Evolutionary conservation across 1,140 invertebrate species (phyloP).

Genomic region (Drosophila pectinifera): DNA sequence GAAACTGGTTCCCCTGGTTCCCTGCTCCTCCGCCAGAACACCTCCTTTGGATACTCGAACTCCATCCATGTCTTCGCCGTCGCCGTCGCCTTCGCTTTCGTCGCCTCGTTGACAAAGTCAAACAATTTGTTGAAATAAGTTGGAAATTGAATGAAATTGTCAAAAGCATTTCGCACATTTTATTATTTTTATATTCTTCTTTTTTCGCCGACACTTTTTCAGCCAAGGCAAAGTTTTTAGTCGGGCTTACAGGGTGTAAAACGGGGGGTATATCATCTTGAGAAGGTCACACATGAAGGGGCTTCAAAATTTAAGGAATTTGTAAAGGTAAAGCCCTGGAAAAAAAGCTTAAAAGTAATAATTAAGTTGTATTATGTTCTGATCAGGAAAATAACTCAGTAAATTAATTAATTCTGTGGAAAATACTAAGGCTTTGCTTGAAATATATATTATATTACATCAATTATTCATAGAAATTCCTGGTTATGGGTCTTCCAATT

Average conservation of each 20-base stretch:
- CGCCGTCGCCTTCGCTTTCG: conserved; percentile 7
- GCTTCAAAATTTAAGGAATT: not conserved
- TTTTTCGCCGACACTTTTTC: conserved; percentile 28
- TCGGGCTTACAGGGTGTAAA: conserved; percentile 33
- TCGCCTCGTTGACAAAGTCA: conserved; percentile 72
- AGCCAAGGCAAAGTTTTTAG: conserved; percentile 43
- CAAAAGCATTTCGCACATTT: conserved; percentile 83
- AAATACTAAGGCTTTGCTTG: not conserved
- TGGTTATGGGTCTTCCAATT: too few relatives aligned
- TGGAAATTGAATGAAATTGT: conserved; percentile 84
- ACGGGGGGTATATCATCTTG: conserved; percentile 3
- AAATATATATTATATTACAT: not conserved
- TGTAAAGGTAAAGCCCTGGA: not conserved
- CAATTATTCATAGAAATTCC: too few relatives aligned
- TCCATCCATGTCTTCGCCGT: conserved; percentile 16
- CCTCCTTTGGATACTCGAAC: conserved; percentile 19
- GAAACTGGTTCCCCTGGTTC: conserved; percentile 47
- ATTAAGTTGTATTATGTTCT: too few relatives aligned
- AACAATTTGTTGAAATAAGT: conserved; percentile 83
- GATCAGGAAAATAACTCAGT: not conserved
- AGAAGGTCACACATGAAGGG: too few relatives aligned
- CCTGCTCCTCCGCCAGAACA: not conserved
- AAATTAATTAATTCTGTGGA: not conserved
- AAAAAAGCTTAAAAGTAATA: too few relatives aligned
- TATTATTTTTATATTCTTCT: conserved; percentile 52